Evolutionary conservation across 64 coral and sea anemone genomes (phyloP).

Genomic region (Astreopora myriophthalma): DNA sequence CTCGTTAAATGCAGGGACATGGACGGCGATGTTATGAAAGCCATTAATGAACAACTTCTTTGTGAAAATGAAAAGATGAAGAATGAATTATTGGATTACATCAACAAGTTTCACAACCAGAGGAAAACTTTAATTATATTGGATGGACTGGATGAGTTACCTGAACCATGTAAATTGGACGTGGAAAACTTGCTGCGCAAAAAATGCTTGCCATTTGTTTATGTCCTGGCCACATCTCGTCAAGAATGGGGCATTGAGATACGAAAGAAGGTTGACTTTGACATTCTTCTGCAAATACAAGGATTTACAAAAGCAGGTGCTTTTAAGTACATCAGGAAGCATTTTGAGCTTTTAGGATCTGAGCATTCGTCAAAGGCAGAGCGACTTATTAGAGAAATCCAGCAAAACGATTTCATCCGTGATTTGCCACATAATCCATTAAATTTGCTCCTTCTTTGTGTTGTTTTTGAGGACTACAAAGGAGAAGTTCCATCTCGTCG

Average conservation of each 20-base stretch:
- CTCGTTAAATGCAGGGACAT: conserved; percentile 23
- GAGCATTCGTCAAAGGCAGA: not conserved
- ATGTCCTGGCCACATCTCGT: conserved; percentile 23
- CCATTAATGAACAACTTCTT: conserved; percentile 27
- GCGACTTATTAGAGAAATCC: not conserved
- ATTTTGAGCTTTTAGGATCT: not conserved
- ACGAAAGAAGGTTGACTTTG: not conserved
- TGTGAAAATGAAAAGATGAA: not conserved
- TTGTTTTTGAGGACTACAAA: conserved; percentile 48
- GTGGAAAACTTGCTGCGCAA: not conserved
- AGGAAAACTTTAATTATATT: not conserved
- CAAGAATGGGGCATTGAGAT: conserved; percentile 26
- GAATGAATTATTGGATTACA: not conserved
- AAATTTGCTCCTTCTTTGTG: conserved; percentile 20
- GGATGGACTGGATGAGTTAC: conserved; percentile 32
- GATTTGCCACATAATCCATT: not conserved
- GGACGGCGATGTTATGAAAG: not conserved
- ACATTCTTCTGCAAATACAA: not conserved
- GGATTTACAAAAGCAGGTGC: not conserved
- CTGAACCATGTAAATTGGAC: not conserved
- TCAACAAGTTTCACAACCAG: not conserved
- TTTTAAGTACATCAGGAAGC: not conserved
- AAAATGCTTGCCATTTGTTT: not conserved
- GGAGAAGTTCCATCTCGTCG: conserved; percentile 1
- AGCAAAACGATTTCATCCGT: not conserved